These are phyloP conservation scores for Eilema sororculum DNA, from an alignment of 2,888 invertebrate genomes.

Conservation along the genomic window DNA sequence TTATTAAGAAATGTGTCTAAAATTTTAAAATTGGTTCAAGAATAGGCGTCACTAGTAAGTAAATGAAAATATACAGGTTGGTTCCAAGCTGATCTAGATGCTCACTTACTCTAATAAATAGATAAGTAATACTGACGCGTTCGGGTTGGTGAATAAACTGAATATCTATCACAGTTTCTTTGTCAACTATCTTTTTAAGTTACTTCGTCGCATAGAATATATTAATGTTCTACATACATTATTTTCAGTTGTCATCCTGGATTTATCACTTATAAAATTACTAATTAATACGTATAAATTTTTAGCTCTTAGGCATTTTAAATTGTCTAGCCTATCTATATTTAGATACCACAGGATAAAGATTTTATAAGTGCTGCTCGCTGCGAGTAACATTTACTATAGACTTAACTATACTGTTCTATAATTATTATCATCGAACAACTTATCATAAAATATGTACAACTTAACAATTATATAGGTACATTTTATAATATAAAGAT, in stretches of 20 bases:
- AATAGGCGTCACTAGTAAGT: conserved; percentile 60
- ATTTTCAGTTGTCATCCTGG: conserved; percentile 38
- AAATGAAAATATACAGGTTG: conserved; percentile 42
- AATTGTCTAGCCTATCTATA: conserved; percentile 52
- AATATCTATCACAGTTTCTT: conserved; percentile 67
- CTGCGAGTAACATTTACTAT: conserved; percentile 44
- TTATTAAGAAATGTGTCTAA: conserved; percentile 76
- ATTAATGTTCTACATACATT: conserved; percentile 44
- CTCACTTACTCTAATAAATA: conserved; percentile 29
- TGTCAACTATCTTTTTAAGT: conserved; percentile 49
- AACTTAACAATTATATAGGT: conserved; percentile 58
- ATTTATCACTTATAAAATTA: conserved; percentile 44
- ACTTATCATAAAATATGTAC: conserved; percentile 62
- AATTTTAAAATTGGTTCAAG: conserved; percentile 78
- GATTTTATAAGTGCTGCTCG: conserved; percentile 40
- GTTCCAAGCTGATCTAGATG: conserved; percentile 34
- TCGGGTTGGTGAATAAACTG: conserved; percentile 45
- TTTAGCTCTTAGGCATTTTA: conserved; percentile 46
- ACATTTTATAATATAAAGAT: conserved; percentile 53
- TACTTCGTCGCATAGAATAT: conserved; percentile 42
- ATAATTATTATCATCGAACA: conserved; percentile 49
- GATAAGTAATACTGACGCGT: conserved; percentile 29
- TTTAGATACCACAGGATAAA: conserved; percentile 34
- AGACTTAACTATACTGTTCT: conserved; percentile 43
- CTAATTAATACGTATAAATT: conserved; percentile 44